A percentile compares a stretch with the other conserved stretches of the same genome.
Evolutionary conservation across 92 coral and sea anemone species (phyloP).

Genomic region (Zoanthus sansibaricus): DNA sequence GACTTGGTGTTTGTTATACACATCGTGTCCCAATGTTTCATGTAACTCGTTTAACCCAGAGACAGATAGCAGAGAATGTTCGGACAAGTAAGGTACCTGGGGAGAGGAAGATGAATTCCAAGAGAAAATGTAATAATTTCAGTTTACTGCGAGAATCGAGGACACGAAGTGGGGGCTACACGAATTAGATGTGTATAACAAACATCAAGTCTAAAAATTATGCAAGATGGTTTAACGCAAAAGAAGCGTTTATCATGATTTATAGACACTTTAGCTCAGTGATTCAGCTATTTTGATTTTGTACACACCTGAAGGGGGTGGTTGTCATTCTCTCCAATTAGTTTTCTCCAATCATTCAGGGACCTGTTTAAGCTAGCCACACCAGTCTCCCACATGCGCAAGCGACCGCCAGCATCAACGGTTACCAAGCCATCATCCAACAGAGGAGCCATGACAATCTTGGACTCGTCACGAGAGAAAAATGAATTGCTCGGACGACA

Average conservation of each 20-base stretch:
- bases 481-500: constrained; percentile 69
- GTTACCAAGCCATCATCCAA: constrained; percentile 90
- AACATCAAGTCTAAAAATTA: no score
- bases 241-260: no score
- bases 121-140: no score
- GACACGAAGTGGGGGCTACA: no score
- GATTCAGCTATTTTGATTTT: no score
- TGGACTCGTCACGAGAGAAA: constrained; percentile 79
- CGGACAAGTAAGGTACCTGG: no score
- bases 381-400: constrained; percentile 98
- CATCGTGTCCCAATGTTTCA: not conserved
- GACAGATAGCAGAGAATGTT: no score
- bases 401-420: constrained; percentile 86
- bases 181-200: no score
- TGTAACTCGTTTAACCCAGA: no score
- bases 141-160: no score
- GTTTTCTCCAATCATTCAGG: constrained; percentile 86
- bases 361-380: constrained; percentile 81
- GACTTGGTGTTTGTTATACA: no score
- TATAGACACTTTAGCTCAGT: not conserved
- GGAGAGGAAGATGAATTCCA: no score
- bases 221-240: not conserved
- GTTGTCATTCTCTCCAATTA: constrained; percentile 86
- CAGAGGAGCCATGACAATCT: constrained; percentile 81
- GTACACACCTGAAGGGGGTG: constrained; percentile 81